Conservation (phyloP, 2,888 invertebrate genomes). For the Coenonympha arcania region DNA sequence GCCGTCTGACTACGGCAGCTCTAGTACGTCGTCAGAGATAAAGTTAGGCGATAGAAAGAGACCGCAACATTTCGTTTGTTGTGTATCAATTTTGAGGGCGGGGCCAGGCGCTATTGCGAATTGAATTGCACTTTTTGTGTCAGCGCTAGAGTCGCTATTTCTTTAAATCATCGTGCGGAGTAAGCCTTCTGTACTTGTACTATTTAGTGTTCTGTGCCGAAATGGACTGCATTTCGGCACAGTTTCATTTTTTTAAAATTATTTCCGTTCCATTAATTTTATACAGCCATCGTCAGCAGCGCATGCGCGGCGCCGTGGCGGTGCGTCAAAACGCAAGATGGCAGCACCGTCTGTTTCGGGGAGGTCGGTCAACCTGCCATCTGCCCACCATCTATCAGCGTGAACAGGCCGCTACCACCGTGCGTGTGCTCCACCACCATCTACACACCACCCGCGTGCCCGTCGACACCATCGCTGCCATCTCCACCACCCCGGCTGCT, state of each 20-base stretch:
- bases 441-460: slow-evolving; percentile 34
- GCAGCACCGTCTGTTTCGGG: slow-evolving; percentile 43
- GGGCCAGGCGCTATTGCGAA: too few species aligned
- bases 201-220: not conserved
- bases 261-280: not conserved
- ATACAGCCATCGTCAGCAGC: slow-evolving; percentile 42
- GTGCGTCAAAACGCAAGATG: slow-evolving; percentile 40
- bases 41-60: too few species aligned
- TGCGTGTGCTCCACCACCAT: slow-evolving; percentile 43
- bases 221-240: too few species aligned
- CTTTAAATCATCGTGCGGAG: too few species aligned
- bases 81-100: too few species aligned
- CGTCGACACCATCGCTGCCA: slow-evolving; percentile 6
- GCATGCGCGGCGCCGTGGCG: slow-evolving; percentile 51
- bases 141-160: too few species aligned
- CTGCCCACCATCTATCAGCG: slow-evolving; percentile 39
- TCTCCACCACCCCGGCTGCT: slow-evolving; percentile 24
- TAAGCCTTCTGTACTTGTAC: too few species aligned
- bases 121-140: too few species aligned
- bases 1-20: too few species aligned
- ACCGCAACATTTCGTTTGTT: too few species aligned
- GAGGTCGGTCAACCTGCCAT: slow-evolving; percentile 37
- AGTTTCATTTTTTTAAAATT: not conserved
- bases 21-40: too few species aligned
- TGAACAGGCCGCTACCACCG: slow-evolving; percentile 35